These are phyloP conservation scores for Mimas tiliae DNA, from an alignment of 2,888 invertebrate genomes.

Conservation along the genomic window DNA sequence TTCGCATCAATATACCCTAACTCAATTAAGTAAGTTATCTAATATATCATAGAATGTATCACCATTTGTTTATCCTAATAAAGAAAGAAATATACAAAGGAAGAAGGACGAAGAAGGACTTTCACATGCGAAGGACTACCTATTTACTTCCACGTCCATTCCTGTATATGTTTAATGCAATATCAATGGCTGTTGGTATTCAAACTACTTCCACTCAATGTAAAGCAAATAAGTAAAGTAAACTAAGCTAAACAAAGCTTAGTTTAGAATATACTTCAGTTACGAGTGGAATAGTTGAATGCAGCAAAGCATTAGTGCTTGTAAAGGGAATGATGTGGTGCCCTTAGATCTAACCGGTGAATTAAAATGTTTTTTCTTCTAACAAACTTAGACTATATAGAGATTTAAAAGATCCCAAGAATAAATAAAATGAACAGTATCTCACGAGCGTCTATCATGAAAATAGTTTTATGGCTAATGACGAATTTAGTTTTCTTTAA, in stretches of 20 bases:
- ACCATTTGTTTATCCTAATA: no score
- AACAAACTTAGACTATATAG: not conserved
- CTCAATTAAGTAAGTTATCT: no score
- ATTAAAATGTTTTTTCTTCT: not conserved
- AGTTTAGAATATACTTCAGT: not conserved
- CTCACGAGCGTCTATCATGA: no score
- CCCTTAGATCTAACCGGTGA: not conserved
- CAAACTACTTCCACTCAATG: not conserved
- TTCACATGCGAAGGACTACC: not conserved
- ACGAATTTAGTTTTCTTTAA: no score
- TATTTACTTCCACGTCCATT: not conserved
- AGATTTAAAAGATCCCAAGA: no score
- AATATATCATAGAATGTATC: no score
- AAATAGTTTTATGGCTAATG: no score
- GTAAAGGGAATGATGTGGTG: constrained; percentile 15
- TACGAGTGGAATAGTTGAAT: not conserved
- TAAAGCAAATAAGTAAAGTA: not conserved
- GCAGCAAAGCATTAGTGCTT: constrained; percentile 7
- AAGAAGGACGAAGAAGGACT: no score
- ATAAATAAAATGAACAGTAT: no score
- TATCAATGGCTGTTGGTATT: not conserved
- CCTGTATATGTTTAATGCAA: not conserved
- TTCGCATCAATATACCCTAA: no score
- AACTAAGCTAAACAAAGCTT: not conserved
- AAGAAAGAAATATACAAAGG: no score